Evolutionary conservation across 92 coral and sea anemone species (phyloP).

Genomic region (Porites evermanni): DNA sequence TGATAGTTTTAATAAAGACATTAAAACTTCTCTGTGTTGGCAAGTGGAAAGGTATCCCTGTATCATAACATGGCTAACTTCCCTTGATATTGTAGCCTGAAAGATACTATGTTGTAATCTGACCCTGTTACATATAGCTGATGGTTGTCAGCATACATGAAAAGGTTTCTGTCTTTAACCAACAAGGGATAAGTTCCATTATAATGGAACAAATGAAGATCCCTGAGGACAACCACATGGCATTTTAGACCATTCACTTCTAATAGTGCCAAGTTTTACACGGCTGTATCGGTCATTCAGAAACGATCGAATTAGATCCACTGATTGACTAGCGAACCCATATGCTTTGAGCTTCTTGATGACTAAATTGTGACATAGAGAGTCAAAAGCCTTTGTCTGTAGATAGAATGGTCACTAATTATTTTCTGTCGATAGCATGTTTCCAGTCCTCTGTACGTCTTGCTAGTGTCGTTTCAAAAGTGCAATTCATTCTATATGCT

Average conservation of each 20-base stretch:
- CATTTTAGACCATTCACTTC: not conserved
- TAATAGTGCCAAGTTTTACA: constrained; percentile 17
- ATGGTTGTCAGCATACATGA: constrained; percentile 47
- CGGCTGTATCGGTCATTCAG: not conserved
- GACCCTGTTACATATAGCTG: constrained; percentile 15
- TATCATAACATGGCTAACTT: too few relatives aligned
- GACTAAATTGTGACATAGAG: too few relatives aligned
- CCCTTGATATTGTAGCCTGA: not conserved
- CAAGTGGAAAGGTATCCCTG: too few relatives aligned
- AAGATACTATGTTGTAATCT: constrained; percentile 26
- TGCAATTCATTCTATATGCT: constrained; percentile 35
- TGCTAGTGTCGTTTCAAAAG: constrained; percentile 13
- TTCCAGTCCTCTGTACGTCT: too few relatives aligned
- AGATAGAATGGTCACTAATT: constrained; percentile 29
- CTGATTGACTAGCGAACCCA: too few relatives aligned
- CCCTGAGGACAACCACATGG: too few relatives aligned
- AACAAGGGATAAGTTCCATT: not conserved
- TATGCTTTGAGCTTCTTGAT: too few relatives aligned
- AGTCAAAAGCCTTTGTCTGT: not conserved
- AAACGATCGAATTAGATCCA: too few relatives aligned
- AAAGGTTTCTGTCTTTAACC: constrained; percentile 11
- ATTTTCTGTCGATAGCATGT: constrained; percentile 23
- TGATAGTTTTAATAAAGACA: not conserved
- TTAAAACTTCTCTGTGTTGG: too few relatives aligned
- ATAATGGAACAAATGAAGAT: too few relatives aligned